phyloP scores from a whole-genome alignment of 1,140 invertebrate species.

The Trachelipus rathkii region DNA sequence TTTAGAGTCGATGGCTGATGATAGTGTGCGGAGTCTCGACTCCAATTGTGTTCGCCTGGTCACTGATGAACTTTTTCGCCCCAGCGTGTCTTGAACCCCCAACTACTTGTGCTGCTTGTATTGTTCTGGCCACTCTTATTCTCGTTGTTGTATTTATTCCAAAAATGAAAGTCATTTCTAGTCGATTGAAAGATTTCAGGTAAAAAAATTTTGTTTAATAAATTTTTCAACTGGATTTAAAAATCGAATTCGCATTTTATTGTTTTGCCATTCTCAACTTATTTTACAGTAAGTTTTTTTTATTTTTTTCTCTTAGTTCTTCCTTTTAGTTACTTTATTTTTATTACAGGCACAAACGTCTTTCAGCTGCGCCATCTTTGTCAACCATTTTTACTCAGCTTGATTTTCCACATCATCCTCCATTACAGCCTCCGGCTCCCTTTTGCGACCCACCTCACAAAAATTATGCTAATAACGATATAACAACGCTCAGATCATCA shows the following conservation, averaged over 20 bases:
- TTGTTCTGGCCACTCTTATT: neutral
- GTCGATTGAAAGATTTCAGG: too few species aligned
- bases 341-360: neutral
- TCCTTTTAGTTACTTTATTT: neutral
- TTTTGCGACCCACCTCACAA: neutral
- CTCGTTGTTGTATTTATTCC: neutral
- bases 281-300: too few species aligned
- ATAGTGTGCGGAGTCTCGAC: too few species aligned
- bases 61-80: too few species aligned
- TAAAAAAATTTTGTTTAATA: too few species aligned
- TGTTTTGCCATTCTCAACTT: too few species aligned
- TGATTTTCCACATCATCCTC: conserved; percentile 17
- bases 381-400: conserved; percentile 31
- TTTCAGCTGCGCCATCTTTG: conserved; percentile 26
- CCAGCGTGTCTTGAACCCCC: too few species aligned
- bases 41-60: too few species aligned
- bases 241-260: too few species aligned
- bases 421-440: neutral
- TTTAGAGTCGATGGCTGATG: too few species aligned
- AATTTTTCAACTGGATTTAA: too few species aligned
- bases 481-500: neutral
- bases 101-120: neutral
- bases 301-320: too few species aligned
- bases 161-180: neutral
- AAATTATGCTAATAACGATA: neutral